These are phyloP conservation scores for Cerastis leucographa DNA, from an alignment of 2,888 invertebrate genomes.

Conservation along the genomic window DNA sequence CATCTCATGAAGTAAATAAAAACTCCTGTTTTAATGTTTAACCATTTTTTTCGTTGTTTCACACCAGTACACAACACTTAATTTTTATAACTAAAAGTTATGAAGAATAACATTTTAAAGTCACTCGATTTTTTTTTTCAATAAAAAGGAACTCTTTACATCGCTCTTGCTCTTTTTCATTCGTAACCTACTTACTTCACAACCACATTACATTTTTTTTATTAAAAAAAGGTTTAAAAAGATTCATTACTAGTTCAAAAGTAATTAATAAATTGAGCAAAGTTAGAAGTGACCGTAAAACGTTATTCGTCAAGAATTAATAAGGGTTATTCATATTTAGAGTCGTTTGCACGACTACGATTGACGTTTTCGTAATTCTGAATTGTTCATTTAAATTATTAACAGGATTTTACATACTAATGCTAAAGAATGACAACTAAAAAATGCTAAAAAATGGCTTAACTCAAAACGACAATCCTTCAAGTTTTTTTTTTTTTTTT, in stretches of 20 bases:
- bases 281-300: conserved; percentile 85
- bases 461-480: conserved; percentile 38
- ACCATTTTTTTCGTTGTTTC: conserved; percentile 71
- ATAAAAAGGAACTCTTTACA: conserved; percentile 80
- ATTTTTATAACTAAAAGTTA: conserved; percentile 62
- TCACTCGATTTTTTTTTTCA: conserved; percentile 68
- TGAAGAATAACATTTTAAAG: conserved; percentile 85
- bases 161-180: conserved; percentile 70
- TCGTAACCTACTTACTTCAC: conserved; percentile 84
- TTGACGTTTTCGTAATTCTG: conserved; percentile 53
- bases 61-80: conserved; percentile 69
- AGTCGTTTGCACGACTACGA: conserved; percentile 60
- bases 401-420: conserved; percentile 54
- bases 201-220: conserved; percentile 82
- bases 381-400: conserved; percentile 29
- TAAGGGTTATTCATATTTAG: conserved; percentile 49
- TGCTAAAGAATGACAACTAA: conserved; percentile 29
- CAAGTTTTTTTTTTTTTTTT: conserved; percentile 30
- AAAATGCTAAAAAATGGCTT: conserved; percentile 30
- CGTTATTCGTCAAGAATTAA: conserved; percentile 80
- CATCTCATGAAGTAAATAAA: conserved; percentile 51
- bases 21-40: conserved; percentile 63
- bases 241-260: conserved; percentile 75
- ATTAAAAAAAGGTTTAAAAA: conserved; percentile 72
- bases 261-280: conserved; percentile 87